Base-by-base conservation (phyloP, 2,888 invertebrate species). In the Craniophora ligustri region DNA sequence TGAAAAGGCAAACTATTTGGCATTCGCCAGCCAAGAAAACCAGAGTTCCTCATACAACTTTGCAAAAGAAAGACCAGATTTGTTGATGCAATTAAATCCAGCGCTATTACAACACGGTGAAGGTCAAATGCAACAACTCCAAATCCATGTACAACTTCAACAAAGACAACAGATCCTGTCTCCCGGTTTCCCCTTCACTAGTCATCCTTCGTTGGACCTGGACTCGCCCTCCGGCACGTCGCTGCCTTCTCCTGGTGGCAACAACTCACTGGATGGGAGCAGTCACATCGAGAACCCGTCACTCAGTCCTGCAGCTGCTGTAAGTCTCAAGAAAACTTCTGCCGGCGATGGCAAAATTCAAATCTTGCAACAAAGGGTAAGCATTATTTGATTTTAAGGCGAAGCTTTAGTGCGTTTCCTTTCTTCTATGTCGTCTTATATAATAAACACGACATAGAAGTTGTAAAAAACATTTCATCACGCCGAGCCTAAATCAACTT, bases 291-390 rank as follows among this genome's bases (percentile, higher is more conserved):
- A 95, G 63, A 94, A 86, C 65, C 89, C 94, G 50, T 93, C 95
- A n/a, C 91, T 95, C 76, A 95, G 95, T 76, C 95, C 96, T 55
- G 95, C 95, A 67, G 95, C 95, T 75, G 95, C 95, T 87, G 95
- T 96, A 93, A 96, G 95, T 94, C 89, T 94, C 82, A 93, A 95
- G 93, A 92, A 95, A 94, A 87, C 94, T 91, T 92, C 94, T 82
- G 84, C 93, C 94, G 82, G 93, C 93, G 87, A 95, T 94, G 85
- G 92, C 94, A 85, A 94, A 94, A 76, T 94, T 89, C 88, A 91
- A 82, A 95, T 97, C 91, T 95, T 97, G 87, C 97, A 97, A 89
- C 96, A 96, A 94, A 96, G 97, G 97, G 97, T 98, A 96, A 97
- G 97, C 95, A 94, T 92, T 87, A 87, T 83, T 92, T 93, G 93